phyloP scores from a whole-genome alignment of 2,888 invertebrate genomes.

The Diadegma fenestrale region DNA sequence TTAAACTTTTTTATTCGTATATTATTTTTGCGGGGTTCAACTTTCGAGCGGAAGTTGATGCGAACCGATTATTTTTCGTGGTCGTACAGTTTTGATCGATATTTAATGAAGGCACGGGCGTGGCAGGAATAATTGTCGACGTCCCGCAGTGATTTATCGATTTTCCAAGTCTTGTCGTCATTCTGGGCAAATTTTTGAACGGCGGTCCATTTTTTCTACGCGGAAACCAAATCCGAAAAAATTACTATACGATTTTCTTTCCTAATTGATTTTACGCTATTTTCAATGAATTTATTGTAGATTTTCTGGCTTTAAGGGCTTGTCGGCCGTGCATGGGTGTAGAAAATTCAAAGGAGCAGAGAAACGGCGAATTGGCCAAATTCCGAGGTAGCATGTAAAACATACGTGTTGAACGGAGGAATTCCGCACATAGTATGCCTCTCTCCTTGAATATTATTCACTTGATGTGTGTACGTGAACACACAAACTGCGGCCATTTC shows the following conservation, averaged over 20 bases:
- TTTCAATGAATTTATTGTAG: not conserved
- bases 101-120: slow-evolving; percentile 39
- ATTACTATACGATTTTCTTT: not conserved
- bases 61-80: slow-evolving; percentile 10
- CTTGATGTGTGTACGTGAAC: slow-evolving; percentile 15
- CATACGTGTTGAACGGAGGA: slow-evolving; percentile 41
- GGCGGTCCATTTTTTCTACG: not conserved
- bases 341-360: not conserved
- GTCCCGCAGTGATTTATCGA: slow-evolving; percentile 37
- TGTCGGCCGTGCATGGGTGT: not conserved
- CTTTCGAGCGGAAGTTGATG: slow-evolving; percentile 51
- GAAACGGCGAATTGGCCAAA: slow-evolving; percentile 36
- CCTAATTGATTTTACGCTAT: not conserved
- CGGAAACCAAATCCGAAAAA: not conserved
- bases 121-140: slow-evolving; percentile 11
- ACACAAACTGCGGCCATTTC: slow-evolving; percentile 40
- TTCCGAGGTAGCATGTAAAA: slow-evolving; percentile 29
- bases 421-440: slow-evolving; percentile 59
- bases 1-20: not conserved
- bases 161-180: slow-evolving; percentile 3
- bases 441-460: slow-evolving; percentile 47
- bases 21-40: slow-evolving; percentile 17
- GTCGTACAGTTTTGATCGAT: slow-evolving; percentile 12
- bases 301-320: not conserved
- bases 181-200: not conserved